These are phyloP conservation scores for Tetramorium parvispinum DNA, from an alignment of 1,140 invertebrate genomes.

Conservation along the genomic window DNA sequence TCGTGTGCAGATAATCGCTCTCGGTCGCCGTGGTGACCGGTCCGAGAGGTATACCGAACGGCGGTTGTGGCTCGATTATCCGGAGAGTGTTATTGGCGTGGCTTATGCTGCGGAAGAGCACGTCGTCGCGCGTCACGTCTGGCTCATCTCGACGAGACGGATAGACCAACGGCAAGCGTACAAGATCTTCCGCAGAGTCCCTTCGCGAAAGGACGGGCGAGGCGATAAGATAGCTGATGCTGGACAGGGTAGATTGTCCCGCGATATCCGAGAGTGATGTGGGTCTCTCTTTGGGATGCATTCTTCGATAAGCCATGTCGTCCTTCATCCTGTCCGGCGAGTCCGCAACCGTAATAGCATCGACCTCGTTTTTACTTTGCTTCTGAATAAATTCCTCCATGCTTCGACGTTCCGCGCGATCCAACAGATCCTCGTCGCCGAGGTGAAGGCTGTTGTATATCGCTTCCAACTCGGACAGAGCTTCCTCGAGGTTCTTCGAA, in stretches of 20 bases:
- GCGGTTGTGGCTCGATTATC: constrained; percentile 92
- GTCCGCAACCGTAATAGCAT: constrained; percentile 34
- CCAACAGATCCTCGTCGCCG: constrained; percentile 92
- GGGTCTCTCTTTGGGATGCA: constrained; percentile 87
- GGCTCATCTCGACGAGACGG: constrained; percentile 88
- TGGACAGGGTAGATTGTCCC: constrained; percentile 86
- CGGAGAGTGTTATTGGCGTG: constrained; percentile 89
- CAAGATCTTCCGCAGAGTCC: constrained; percentile 72
- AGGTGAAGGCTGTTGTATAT: constrained; percentile 94
- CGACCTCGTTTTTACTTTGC: constrained; percentile 36
- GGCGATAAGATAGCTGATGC: constrained; percentile 91
- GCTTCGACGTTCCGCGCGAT: constrained; percentile 91
- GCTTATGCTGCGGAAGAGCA: constrained; percentile 92
- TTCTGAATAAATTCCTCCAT: constrained; percentile 83
- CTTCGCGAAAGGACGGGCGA: constrained; percentile 87
- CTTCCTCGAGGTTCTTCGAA: constrained; percentile 93
- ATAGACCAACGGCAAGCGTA: constrained; percentile 46
- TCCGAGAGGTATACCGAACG: constrained; percentile 95
- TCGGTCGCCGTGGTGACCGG: constrained; percentile 91
- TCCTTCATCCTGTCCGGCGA: constrained; percentile 89
- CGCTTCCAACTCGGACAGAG: constrained; percentile 94
- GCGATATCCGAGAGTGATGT: constrained; percentile 84
- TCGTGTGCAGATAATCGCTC: constrained; percentile 93
- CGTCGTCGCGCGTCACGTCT: constrained; percentile 93
- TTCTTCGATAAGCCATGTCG: constrained; percentile 92